Evolutionary conservation across 92 coral and sea anemone species (phyloP), one percentile per base, ranked within the genome.

Genomic region (Porites evermanni): DNA sequence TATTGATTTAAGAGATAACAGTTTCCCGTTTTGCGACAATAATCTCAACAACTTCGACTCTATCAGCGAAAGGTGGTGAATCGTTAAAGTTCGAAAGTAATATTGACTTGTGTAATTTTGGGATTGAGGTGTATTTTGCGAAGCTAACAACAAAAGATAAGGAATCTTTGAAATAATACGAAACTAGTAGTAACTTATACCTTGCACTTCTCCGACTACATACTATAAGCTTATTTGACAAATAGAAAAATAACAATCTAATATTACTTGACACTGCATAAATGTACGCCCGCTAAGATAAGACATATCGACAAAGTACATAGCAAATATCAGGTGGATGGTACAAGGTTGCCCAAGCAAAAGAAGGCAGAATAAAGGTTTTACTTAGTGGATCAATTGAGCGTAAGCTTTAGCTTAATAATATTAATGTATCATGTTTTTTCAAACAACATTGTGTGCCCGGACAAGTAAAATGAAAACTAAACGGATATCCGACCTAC

Each of bases 391-490:
- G 5, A 38, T 38, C 47, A 38, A 38, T 38, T 38, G 47, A 38
- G 47, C 47, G 47, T 38, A 38, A 38, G 47, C 0, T 38, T 38
- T 38, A 38, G 7, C 47, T 38, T 38, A 38, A 38, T 38, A 38
- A 38, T 56, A 11, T 56, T 56, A 74, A 18, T 8, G 2, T 38
- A 11, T 44, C 78, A 7, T 81, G 84, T 80, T 80, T 29, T 53
- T 20, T 68, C 52, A 4, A 12, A 67, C 24, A 67, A 80, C 73
- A 53, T 11, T 16, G n/a, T 71, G 58, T 72, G 86, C 77, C 86
- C 38, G 70, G 61, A 70, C 86, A 74, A 71, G 78, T 59, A 18
- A 60, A 56, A 70, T 67, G n/a, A 53, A 80, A 12, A 65, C 75
- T 50, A 81, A 72, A 56, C 58, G 56, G 67, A 81, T 18, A 19